Base-by-base conservation (phyloP, 2,888 invertebrate genomes). In the Athripsodes cinereus region DNA sequence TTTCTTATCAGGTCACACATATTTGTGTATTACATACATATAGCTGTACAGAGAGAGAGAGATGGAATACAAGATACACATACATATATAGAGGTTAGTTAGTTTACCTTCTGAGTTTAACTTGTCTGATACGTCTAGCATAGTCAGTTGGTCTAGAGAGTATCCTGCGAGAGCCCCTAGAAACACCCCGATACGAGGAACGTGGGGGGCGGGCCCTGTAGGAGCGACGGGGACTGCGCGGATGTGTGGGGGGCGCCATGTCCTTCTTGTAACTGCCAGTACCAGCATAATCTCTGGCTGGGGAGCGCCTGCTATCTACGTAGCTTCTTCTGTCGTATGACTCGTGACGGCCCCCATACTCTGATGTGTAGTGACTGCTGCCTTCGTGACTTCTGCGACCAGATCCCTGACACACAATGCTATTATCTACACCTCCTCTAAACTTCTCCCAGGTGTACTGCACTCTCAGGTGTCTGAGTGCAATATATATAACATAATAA, bases 371-470 rank as follows among this genome's bases (percentile, higher is more conserved):
- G 72, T 80, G 79, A 65, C 78, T 75, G 69, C 78, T 76, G 69
- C 76, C 78, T 67, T 79, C 81, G 75, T 79, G 77, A 73, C 78
- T 78, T 72, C 78, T 76, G 77, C 79, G 78, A 73, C 76, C 78
- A 71, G 77, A 75, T 66, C 78, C 78, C 78, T 79, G 78, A 22
- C 16, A 54, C 31, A 48, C 48, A 47, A 40, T 13, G 13, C 40
- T 72, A 68, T 53, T 51, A 58, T 60, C 60, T 58, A 54, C 55
- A 58, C 49, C 55, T 54, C 16, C 51, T 47, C 35, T 20, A n/a
- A 31, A 16, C 22, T 19, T 16, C 22, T 34, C 13, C 19, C 20
- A 35, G n/a, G n/a, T n/a, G 52, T 34, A n/a, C 52, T 52, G 20
- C 19, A 18, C 20, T 16, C 52, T 34, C 18, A 20, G 31, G 20